phyloP scores from a whole-genome alignment of 2,797 vertebrate genomes.

The Mus minutoides region DNA sequence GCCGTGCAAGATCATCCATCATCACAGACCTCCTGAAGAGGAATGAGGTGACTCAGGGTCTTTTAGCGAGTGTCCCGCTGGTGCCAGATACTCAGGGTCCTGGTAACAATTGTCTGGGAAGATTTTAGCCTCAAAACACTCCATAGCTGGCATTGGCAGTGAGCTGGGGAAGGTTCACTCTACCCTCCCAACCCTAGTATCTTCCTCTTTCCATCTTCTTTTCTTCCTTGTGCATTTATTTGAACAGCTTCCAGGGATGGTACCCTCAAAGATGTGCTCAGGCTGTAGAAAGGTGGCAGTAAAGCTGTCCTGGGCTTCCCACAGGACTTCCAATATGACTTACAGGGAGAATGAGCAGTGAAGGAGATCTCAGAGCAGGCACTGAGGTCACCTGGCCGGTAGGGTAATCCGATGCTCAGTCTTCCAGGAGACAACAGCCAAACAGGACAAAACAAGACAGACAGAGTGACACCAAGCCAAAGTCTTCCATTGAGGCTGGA shows the following conservation, averaged over 20 bases:
- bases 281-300: not conserved
- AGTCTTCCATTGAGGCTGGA: not conserved
- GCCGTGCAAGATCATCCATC: not conserved
- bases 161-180: too few relatives aligned
- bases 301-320: not conserved
- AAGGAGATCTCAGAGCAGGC: fast-evolving
- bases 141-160: not conserved
- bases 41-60: fast-evolving
- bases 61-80: not conserved
- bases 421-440: not conserved
- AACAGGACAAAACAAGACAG: not conserved
- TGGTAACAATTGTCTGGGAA: too few relatives aligned
- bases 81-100: not conserved
- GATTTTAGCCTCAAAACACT: not conserved
- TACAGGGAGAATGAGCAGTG: not conserved
- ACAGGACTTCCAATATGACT: fast-evolving
- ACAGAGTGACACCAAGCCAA: not conserved
- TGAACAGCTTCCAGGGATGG: not conserved
- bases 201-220: not conserved
- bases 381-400: not conserved
- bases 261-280: too few relatives aligned
- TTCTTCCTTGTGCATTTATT: not conserved
- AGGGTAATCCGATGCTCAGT: too few relatives aligned
- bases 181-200: not conserved
- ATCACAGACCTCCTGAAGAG: not conserved